These are phyloP conservation scores for Auanema freiburgensis DNA, from an alignment of 2,888 invertebrate genomes.

Conservation along the genomic window DNA sequence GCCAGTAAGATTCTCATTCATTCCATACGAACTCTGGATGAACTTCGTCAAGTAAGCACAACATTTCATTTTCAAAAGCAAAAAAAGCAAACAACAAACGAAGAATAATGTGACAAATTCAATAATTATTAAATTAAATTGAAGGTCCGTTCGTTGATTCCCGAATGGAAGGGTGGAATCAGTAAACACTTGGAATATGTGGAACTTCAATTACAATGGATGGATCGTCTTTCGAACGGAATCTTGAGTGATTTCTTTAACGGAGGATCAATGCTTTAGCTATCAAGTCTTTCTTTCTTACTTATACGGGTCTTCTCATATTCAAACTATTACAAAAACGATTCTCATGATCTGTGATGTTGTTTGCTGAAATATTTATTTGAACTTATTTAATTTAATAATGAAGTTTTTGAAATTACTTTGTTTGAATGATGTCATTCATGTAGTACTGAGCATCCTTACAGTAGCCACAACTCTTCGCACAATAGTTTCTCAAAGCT, in stretches of 20 bases:
- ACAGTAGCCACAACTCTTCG: slow-evolving; percentile 52
- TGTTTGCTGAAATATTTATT: too few relatives aligned
- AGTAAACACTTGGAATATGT: slow-evolving; percentile 54
- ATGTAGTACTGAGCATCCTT: slow-evolving; percentile 45
- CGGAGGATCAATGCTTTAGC: slow-evolving; percentile 4
- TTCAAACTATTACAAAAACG: too few relatives aligned
- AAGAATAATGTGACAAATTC: neutral
- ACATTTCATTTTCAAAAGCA: neutral
- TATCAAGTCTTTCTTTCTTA: too few relatives aligned
- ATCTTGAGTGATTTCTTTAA: slow-evolving; percentile 38
- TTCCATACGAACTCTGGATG: slow-evolving; percentile 49
- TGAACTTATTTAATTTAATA: too few relatives aligned
- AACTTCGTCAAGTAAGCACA: slow-evolving; percentile 46
- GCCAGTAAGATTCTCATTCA: slow-evolving; percentile 45
- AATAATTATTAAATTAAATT: neutral
- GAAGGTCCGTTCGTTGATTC: slow-evolving; percentile 43
- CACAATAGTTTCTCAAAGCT: slow-evolving; percentile 48
- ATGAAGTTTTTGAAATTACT: too few relatives aligned
- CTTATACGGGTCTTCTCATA: too few relatives aligned
- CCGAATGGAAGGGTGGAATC: slow-evolving; percentile 51
- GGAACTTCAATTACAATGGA: slow-evolving; percentile 52
- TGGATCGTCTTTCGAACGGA: slow-evolving; percentile 31
- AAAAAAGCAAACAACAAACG: neutral
- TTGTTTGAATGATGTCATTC: slow-evolving; percentile 2
- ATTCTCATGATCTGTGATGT: too few relatives aligned